Evolutionary conservation across 2,113 vertebrate species (phyloP), one percentile per base, ranked within the genome.

Genomic region (Mastomys natalensis): DNA sequence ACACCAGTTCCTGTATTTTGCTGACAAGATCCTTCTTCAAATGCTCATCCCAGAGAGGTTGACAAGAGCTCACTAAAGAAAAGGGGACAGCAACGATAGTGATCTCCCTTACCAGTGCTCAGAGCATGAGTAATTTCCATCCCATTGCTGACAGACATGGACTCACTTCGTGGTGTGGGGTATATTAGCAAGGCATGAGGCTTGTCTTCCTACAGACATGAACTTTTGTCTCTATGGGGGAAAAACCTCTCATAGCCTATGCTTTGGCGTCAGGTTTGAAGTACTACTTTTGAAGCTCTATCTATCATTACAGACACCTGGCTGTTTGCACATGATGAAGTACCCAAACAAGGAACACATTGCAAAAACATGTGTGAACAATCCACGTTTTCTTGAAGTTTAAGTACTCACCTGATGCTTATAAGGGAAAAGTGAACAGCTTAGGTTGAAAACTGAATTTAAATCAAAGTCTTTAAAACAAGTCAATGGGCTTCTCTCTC

Each of bases 11-110:
- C 85, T 51, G 93, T 3, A 97, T 98, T 97, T 92, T 98, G 96
- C 97, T 98, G 97, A 98, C 94, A 95, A 98, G 26, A 66, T 92
- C 22, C 4, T 92, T 98, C 98, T 97, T 97, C 72, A 98, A 94
- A 81, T 97, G 76, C 89, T 96, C 87, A 81, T 0, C 93, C 74
- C 77, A 72, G 93, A 96, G 93, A 97, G 45, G 8, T 77, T 97
- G 91, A 94, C 78, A 97, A 95, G 91, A 97, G 77, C 60, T 34
- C 85, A 66, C 62, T 74, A 87, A 97, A 94, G 70, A 94, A 90
- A 90, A 84, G 55, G 92, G 85, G 95, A 77, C 58, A 87, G 77
- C 45, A 60, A 62, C 12, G 26, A 58, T 96, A 62, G 95, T 89
- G 80, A 96, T 80, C 92, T 96, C 86, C 86, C 40, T 97, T 66